Conservation (phyloP, 2,888 invertebrate species). For the Machimus rusticus region DNA sequence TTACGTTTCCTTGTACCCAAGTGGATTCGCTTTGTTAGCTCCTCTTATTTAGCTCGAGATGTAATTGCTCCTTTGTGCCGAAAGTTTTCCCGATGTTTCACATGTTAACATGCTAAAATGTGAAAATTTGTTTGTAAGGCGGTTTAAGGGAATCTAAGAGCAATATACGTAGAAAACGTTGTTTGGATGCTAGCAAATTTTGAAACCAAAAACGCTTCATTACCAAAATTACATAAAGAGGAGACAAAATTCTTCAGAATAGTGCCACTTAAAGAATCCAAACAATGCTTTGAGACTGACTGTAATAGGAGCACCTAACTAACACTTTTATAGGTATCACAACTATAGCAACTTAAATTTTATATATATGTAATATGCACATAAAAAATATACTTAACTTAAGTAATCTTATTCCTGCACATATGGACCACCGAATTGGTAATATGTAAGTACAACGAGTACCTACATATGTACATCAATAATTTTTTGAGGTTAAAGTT, state of each 20-base stretch:
- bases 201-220: not conserved
- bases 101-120: not conserved
- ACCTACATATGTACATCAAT: too few species aligned
- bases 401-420: too few species aligned
- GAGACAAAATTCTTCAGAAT: not conserved
- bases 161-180: not conserved
- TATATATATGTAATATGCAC: too few species aligned
- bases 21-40: slow-evolving; percentile 4
- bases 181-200: not conserved
- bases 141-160: not conserved
- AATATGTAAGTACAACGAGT: too few species aligned
- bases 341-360: too few species aligned
- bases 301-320: too few species aligned
- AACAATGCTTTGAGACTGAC: not conserved
- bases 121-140: not conserved
- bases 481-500: too few species aligned
- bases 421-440: too few species aligned
- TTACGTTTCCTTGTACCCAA: not conserved
- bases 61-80: not conserved
- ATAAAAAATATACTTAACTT: too few species aligned
- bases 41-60: not conserved
- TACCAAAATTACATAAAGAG: not conserved
- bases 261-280: not conserved
- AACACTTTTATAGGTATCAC: too few species aligned
- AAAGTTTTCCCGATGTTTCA: not conserved